These are phyloP conservation scores for Streptopelia turtur DNA, from an alignment of 2,797 vertebrate genomes.

Conservation along the genomic window DNA sequence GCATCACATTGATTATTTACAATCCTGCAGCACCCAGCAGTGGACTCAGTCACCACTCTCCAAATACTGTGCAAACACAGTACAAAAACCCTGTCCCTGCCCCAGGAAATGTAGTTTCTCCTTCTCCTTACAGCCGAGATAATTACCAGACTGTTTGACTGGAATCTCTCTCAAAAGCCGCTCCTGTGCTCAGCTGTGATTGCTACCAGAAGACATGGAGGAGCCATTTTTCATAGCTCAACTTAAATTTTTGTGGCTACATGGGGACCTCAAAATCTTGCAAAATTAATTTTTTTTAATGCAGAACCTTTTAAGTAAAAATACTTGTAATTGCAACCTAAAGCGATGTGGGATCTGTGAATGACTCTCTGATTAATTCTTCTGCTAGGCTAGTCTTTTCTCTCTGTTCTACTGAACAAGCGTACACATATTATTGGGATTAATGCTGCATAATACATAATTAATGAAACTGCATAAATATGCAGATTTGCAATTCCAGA, in stretches of 20 bases:
- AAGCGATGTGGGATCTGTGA: slow-evolving; percentile 39
- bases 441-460: slow-evolving; percentile 71
- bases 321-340: slow-evolving; percentile 60
- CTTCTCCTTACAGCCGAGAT: slow-evolving; percentile 5
- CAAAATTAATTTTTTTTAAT: slow-evolving; percentile 57
- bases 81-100: neutral
- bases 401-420: slow-evolving; percentile 37
- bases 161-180: neutral
- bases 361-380: slow-evolving; percentile 51
- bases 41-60: neutral
- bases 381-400: neutral
- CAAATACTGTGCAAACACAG: neutral
- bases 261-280: slow-evolving; percentile 34
- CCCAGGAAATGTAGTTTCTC: neutral
- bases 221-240: slow-evolving; percentile 33
- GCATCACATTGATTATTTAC: neutral
- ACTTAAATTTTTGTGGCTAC: slow-evolving; percentile 47
- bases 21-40: neutral
- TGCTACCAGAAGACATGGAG: neutral
- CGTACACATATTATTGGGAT: slow-evolving; percentile 60
- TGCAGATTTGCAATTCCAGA: slow-evolving; percentile 76
- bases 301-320: slow-evolving; percentile 63
- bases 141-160: slow-evolving; percentile 42
- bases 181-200: slow-evolving; percentile 1
- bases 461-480: slow-evolving; percentile 75